These are phyloP conservation scores for Dendropsophus ebraccatus DNA, from an alignment of 2,113 vertebrate genomes.

Conservation along the genomic window DNA sequence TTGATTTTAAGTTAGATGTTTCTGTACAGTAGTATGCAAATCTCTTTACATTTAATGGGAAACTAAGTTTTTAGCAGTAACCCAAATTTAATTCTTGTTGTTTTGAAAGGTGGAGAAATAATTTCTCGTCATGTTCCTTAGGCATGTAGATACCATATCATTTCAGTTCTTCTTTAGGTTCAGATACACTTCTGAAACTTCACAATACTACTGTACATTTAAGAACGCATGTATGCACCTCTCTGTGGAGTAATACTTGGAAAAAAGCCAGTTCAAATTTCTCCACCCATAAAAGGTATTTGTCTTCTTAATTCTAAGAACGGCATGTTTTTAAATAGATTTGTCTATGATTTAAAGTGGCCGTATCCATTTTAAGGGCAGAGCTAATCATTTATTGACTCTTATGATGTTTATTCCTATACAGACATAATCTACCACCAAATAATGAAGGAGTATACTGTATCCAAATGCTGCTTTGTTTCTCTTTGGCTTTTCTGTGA, in stretches of 20 bases:
- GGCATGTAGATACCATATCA: neutral
- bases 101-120: too few relatives aligned
- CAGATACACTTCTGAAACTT: neutral
- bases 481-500: too few relatives aligned
- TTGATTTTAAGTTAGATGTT: too few relatives aligned
- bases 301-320: slow-evolving; percentile 4
- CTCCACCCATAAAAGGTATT: slow-evolving; percentile 5
- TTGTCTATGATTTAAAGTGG: neutral
- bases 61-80: too few relatives aligned
- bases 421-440: neutral
- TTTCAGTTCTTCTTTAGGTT: neutral
- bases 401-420: neutral
- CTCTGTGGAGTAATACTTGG: neutral
- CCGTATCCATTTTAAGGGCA: neutral
- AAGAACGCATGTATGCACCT: neutral
- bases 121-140: neutral
- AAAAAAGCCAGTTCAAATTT: neutral
- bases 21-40: too few relatives aligned
- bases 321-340: neutral
- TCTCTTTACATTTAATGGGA: too few relatives aligned
- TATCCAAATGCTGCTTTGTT: too few relatives aligned
- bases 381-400: neutral
- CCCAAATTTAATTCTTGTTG: too few relatives aligned
- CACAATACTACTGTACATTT: neutral
- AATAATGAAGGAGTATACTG: too few relatives aligned